A percentile compares a stretch with the other conserved stretches of the same genome.
phyloP scores from a whole-genome alignment of 1,140 invertebrate genomes.

The Zaprionus africanus region DNA sequence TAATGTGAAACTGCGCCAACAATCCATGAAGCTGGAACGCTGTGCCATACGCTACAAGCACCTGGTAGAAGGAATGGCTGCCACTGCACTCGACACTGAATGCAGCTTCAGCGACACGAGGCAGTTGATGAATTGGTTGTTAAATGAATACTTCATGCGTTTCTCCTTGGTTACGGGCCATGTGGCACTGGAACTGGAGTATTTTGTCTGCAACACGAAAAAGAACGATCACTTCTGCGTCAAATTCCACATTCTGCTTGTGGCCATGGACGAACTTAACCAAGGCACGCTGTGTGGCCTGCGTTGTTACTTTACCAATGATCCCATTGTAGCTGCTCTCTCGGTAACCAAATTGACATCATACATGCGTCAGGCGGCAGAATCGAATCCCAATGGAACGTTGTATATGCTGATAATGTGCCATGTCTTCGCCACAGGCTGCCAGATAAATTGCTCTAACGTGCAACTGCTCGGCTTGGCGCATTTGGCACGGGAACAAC shows the following conservation, averaged over 20 bases:
- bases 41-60: conserved; percentile 40
- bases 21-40: conserved; percentile 22
- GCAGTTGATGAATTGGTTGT: conserved; percentile 45
- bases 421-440: conserved; percentile 30
- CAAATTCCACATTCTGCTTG: conserved; percentile 42
- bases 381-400: conserved; percentile 4
- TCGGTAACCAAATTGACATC: conserved; percentile 33
- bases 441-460: conserved; percentile 37
- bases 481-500: conserved; percentile 33
- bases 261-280: conserved; percentile 48
- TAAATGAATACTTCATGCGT: conserved; percentile 47
- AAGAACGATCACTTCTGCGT: conserved; percentile 21
- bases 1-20: conserved; percentile 33
- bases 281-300: conserved; percentile 27
- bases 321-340: conserved; percentile 27
- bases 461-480: conserved; percentile 43
- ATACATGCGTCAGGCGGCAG: conserved; percentile 33
- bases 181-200: conserved; percentile 52
- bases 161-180: conserved; percentile 34
- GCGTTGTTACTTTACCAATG: conserved; percentile 42
- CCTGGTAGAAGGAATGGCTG: conserved; percentile 22
- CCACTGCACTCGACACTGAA: conserved; percentile 25
- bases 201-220: conserved; percentile 25
- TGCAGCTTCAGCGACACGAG: conserved; percentile 23
- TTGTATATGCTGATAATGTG: conserved; percentile 39